Percentiles rank a stretch among this genome's conserved stretches.
These are phyloP conservation scores for Drosophila serrata DNA, from an alignment of 1,140 invertebrate genomes.

Conservation along the genomic window DNA sequence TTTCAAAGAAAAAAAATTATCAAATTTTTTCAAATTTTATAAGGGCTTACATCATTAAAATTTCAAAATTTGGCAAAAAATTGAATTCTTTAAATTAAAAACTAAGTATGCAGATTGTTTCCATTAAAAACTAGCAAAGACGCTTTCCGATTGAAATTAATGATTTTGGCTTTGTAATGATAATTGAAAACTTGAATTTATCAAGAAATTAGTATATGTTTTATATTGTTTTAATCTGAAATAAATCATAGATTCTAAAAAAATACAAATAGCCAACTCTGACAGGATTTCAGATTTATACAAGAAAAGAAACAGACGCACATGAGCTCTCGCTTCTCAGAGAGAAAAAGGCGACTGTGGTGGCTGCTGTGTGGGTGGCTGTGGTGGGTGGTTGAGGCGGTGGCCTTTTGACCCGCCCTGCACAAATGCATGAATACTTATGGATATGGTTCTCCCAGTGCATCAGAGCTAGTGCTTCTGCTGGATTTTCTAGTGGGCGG, in stretches of 20 bases:
- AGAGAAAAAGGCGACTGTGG: background rate
- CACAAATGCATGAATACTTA: constrained; percentile 79
- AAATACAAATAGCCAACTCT: constrained; percentile 26
- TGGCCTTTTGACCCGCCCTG: constrained; percentile 19
- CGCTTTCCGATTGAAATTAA: too few species aligned
- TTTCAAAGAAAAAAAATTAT: too few species aligned
- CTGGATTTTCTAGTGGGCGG: constrained; percentile 30
- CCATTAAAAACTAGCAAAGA: too few species aligned
- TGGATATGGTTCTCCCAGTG: constrained; percentile 50
- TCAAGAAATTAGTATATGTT: too few species aligned
- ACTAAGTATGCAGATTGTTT: too few species aligned
- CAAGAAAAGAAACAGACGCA: constrained; percentile 65
- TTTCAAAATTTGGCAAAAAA: too few species aligned
- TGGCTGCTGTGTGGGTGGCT: background rate
- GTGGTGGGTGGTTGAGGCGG: background rate
- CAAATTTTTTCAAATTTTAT: too few species aligned
- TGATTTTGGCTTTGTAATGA: too few species aligned
- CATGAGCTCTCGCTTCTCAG: constrained; percentile 24
- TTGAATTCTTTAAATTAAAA: too few species aligned
- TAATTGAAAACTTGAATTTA: too few species aligned
- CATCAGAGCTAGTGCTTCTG: constrained; percentile 52
- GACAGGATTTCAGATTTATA: constrained; percentile 53
- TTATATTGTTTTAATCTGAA: too few species aligned
- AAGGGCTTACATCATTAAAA: too few species aligned
- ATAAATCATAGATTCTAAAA: background rate